phyloP scores from a whole-genome alignment of 2,113 vertebrate species.

The Lates calcarifer region DNA sequence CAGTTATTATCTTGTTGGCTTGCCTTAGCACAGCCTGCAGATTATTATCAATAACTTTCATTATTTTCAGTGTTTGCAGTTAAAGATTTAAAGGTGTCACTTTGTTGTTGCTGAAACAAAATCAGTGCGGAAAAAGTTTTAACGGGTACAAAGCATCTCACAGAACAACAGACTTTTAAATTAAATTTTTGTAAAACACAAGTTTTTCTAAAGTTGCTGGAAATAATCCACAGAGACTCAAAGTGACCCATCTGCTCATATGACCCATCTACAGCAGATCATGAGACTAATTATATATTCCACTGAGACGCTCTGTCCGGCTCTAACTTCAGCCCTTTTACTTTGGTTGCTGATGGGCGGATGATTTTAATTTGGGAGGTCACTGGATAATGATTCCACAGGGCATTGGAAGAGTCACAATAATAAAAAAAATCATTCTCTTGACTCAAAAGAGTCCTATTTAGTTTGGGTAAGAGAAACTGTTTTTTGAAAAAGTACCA shows the following conservation, averaged over 20 bases:
- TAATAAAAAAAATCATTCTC: conserved; percentile 14
- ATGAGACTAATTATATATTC: conserved; percentile 67
- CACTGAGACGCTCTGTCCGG: conserved; percentile 42
- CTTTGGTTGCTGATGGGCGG: conserved; percentile 15
- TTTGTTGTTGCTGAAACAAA: not conserved
- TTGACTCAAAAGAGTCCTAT: not conserved
- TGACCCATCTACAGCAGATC: conserved; percentile 56
- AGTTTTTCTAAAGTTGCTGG: not conserved
- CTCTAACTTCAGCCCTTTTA: conserved; percentile 32
- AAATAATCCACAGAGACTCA: conserved; percentile 29
- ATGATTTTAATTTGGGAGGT: conserved; percentile 45
- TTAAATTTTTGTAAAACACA: not conserved
- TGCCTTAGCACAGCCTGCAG: too few relatives aligned
- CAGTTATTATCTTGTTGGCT: too few relatives aligned
- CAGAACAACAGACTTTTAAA: not conserved
- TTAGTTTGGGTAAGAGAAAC: not conserved
- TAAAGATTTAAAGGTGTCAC: too few relatives aligned
- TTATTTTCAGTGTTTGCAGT: too few relatives aligned
- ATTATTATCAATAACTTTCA: too few relatives aligned
- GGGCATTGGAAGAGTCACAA: conserved; percentile 37
- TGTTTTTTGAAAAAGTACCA: conserved; percentile 1
- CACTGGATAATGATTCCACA: conserved; percentile 44
- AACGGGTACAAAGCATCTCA: not conserved
- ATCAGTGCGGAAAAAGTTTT: not conserved
- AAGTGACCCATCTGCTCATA: conserved; percentile 48